Evolutionary conservation across 2,113 vertebrate species (phyloP).

Genomic region (Vidua macroura): DNA sequence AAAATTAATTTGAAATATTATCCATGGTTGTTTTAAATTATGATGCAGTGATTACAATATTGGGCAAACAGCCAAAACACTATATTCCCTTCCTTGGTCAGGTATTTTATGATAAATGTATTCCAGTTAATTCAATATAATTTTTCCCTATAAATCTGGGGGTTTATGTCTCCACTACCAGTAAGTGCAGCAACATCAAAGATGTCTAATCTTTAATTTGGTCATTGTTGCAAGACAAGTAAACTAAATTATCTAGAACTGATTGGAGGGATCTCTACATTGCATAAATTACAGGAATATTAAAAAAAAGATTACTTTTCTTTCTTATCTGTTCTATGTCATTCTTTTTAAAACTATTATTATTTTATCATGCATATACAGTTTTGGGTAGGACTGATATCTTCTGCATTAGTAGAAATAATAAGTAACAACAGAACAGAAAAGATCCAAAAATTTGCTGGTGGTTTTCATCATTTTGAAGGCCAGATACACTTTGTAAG

Average conservation of each 20-base stretch:
- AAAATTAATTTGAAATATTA: background rate
- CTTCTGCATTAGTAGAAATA: background rate
- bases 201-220: background rate
- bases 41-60: background rate
- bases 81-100: background rate
- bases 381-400: background rate
- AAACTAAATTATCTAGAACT: background rate
- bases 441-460: background rate
- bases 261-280: background rate
- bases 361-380: background rate
- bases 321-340: background rate
- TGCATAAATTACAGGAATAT: background rate
- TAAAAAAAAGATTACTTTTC: background rate
- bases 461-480: background rate
- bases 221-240: background rate
- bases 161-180: background rate
- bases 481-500: background rate
- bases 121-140: background rate
- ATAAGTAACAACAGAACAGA: background rate
- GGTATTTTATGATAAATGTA: background rate
- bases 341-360: background rate
- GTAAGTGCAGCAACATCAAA: background rate
- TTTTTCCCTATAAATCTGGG: background rate
- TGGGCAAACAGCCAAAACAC: background rate
- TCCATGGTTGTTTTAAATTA: background rate